Evolutionary conservation across 64 coral and sea anemone genomes (phyloP).

Genomic region (Montipora foliosa): DNA sequence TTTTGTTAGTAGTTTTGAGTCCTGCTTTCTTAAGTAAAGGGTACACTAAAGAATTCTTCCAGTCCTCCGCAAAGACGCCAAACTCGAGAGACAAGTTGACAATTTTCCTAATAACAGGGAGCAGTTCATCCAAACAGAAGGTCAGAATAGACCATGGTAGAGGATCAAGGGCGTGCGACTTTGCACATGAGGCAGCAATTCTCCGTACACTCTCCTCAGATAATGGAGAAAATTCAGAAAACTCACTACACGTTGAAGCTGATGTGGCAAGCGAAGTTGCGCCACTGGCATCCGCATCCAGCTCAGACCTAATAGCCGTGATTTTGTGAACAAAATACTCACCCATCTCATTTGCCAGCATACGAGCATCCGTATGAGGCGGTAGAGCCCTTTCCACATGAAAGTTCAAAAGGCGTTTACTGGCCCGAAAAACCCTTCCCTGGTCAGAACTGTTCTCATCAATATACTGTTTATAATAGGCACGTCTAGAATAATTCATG

Average conservation of each 20-base stretch:
- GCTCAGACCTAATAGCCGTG: too few relatives aligned
- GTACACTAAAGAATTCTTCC: conserved; percentile 50
- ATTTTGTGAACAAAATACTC: too few relatives aligned
- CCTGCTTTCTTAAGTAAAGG: conserved; percentile 54
- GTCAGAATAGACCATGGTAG: conserved; percentile 17
- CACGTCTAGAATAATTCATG: too few relatives aligned
- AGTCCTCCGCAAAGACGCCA: conserved; percentile 37
- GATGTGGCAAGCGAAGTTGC: too few relatives aligned
- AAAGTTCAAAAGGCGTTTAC: too few relatives aligned
- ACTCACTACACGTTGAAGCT: neutral
- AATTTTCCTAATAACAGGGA: conserved; percentile 6
- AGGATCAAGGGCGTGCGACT: neutral
- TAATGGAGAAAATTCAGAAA: neutral
- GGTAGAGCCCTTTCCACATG: too few relatives aligned
- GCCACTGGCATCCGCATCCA: too few relatives aligned
- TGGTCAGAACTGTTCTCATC: too few relatives aligned
- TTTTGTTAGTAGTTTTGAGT: conserved; percentile 31
- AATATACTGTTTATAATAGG: too few relatives aligned
- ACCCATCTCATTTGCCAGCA: too few relatives aligned
- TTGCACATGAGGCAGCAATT: neutral
- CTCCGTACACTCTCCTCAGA: neutral
- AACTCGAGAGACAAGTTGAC: conserved; percentile 24
- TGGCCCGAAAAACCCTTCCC: too few relatives aligned
- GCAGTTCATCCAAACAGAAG: neutral
- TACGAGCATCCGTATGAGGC: too few relatives aligned